phyloP scores from a whole-genome alignment of 2,113 vertebrate species.

The Atlantisia rogersi region DNA sequence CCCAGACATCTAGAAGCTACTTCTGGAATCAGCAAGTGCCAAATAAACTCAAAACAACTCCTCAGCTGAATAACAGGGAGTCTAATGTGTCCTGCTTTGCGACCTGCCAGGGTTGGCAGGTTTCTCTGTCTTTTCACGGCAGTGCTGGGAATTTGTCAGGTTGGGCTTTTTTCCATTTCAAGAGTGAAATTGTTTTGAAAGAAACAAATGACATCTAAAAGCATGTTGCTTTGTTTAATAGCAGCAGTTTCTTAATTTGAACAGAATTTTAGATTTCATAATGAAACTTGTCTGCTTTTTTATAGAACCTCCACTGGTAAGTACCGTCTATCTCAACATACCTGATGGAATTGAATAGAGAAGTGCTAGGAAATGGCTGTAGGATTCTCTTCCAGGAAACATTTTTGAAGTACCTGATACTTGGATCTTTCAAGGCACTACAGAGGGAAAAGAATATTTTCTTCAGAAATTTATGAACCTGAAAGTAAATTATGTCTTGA shows the following conservation, averaged over 20 bases:
- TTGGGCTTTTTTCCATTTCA: conserved; percentile 1
- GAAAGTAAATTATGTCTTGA: neutral
- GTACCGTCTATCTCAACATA: neutral
- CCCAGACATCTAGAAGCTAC: conserved; percentile 47
- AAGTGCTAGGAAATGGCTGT: neutral
- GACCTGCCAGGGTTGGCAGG: neutral
- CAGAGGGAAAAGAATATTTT: neutral
- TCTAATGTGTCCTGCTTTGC: neutral
- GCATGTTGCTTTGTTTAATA: neutral
- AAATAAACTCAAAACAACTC: neutral
- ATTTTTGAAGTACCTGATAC: neutral
- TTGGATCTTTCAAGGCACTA: neutral
- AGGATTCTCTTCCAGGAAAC: neutral
- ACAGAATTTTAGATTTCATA: neutral
- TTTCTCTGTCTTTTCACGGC: neutral
- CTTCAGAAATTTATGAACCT: conserved; percentile 7
- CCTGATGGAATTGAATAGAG: neutral
- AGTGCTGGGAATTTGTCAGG: neutral
- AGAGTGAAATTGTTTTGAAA: neutral
- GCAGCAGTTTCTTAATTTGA: neutral
- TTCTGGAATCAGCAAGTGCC: conserved; percentile 5
- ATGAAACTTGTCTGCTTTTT: neutral
- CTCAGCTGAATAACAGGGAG: neutral
- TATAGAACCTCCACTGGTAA: neutral
- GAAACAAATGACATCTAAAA: neutral